These are phyloP conservation scores for Epinephelus awoara DNA, from an alignment of 2,797 vertebrate species.

Conservation along the genomic window DNA sequence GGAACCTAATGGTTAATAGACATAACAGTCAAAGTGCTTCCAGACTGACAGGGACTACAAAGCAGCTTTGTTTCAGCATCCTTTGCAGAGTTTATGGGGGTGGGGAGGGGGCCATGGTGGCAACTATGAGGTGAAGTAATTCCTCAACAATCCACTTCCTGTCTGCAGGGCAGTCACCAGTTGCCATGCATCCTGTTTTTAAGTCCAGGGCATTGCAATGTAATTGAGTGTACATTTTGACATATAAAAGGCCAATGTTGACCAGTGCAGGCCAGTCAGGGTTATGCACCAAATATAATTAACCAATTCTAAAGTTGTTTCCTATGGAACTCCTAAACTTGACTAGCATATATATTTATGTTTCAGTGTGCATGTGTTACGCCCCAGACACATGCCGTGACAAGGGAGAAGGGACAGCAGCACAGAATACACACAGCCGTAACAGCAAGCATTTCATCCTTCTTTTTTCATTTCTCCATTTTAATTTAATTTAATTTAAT, in stretches of 20 bases:
- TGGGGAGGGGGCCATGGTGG: not conserved
- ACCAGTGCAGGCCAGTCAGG: not conserved
- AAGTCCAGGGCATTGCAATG: not conserved
- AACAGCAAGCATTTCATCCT: not conserved
- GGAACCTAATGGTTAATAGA: not conserved
- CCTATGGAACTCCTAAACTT: not conserved
- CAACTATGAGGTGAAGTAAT: constrained; percentile 29
- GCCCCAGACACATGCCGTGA: no score
- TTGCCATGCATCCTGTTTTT: constrained; percentile 51
- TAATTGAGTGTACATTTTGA: not conserved
- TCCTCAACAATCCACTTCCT: constrained; percentile 58
- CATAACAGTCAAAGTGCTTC: not conserved
- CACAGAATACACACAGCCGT: no score
- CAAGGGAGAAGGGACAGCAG: no score
- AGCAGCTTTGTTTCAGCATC: not conserved
- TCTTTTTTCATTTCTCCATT: not conserved
- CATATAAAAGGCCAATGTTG: not conserved
- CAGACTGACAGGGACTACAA: not conserved
- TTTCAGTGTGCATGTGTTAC: not conserved
- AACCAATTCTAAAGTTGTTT: not conserved
- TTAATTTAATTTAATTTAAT: no score
- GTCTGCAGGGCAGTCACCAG: constrained; percentile 24
- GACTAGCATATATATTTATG: not conserved
- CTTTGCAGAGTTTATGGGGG: not conserved
- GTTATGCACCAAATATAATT: not conserved